A percentile compares a stretch with the other conserved stretches of the same genome.
These are phyloP conservation scores for Climacteris rufus DNA, from an alignment of 2,113 vertebrate species.

Conservation along the genomic window DNA sequence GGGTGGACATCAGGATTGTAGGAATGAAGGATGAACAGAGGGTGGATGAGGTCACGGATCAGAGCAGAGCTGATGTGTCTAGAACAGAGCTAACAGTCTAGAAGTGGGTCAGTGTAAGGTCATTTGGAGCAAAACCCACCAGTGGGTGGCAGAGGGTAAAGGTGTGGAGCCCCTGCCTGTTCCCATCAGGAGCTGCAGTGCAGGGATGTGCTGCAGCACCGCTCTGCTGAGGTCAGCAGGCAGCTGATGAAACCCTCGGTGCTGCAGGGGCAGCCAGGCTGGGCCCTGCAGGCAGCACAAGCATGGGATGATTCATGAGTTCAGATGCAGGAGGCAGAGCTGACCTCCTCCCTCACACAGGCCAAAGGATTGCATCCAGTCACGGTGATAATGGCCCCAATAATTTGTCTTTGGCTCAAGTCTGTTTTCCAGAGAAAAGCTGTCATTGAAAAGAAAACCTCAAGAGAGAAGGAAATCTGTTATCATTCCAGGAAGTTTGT, in stretches of 20 bases:
- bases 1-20: background rate
- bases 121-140: background rate
- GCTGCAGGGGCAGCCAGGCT: rapidly evolving
- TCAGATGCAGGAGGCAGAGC: background rate
- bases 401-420: background rate
- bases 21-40: background rate
- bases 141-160: background rate
- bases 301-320: background rate
- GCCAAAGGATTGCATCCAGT: background rate
- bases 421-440: background rate
- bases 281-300: background rate
- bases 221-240: background rate
- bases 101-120: background rate
- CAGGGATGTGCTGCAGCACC: rapidly evolving
- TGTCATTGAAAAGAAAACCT: background rate
- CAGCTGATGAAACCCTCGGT: background rate
- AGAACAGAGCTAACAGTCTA: background rate
- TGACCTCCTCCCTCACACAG: background rate
- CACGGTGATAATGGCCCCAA: background rate
- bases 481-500: background rate
- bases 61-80: background rate
- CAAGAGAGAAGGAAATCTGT: background rate
- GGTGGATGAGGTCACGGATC: background rate
- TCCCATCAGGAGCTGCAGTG: rapidly evolving
- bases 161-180: background rate